phyloP scores from a whole-genome alignment of 2,113 vertebrate genomes.

The Paralichthys olivaceus region DNA sequence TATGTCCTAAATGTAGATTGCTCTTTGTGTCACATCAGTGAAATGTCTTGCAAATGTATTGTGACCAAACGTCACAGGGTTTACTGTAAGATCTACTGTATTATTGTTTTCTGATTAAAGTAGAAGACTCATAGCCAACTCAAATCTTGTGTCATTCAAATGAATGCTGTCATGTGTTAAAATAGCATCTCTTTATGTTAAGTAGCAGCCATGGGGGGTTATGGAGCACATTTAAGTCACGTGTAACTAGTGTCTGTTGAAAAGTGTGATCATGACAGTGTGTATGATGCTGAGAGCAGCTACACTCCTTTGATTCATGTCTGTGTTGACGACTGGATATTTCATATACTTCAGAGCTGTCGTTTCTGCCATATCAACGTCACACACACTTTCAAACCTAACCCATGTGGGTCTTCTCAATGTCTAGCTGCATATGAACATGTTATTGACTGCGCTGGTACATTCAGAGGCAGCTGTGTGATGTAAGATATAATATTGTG shows the following conservation, averaged over 20 bases:
- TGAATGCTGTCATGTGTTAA: neutral
- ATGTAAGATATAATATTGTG: neutral
- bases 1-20: slow-evolving; percentile 34
- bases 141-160: neutral
- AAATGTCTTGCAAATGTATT: slow-evolving; percentile 27
- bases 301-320: neutral
- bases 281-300: neutral
- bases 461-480: neutral
- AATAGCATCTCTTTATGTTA: neutral
- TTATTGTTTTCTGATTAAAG: slow-evolving; percentile 62
- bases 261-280: neutral
- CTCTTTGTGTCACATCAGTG: slow-evolving; percentile 27
- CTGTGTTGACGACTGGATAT: neutral
- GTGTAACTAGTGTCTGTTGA: too few relatives aligned
- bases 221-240: neutral
- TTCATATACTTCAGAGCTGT: too few relatives aligned
- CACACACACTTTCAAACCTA: neutral
- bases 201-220: neutral
- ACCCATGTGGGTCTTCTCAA: neutral
- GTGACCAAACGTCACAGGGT: slow-evolving; percentile 28
- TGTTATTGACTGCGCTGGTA: neutral
- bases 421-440: neutral
- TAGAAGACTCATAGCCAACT: neutral
- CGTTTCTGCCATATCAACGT: neutral
- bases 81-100: slow-evolving; percentile 47